phyloP scores from a whole-genome alignment of 2,888 invertebrate genomes.

The Hoplodrina ambigua region DNA sequence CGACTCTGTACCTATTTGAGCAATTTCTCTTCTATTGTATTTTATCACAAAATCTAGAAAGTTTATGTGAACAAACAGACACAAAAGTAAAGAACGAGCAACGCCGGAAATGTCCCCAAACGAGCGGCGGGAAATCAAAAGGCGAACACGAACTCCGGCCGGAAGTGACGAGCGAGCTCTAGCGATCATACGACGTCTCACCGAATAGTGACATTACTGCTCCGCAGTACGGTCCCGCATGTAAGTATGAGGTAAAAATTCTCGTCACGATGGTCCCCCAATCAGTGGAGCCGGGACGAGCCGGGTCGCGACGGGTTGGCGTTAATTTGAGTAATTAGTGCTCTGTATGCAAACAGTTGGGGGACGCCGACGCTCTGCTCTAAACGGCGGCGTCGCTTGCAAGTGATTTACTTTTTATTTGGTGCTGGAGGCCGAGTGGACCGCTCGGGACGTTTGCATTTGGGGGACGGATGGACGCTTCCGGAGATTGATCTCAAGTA shows the following conservation, averaged over 20 bases:
- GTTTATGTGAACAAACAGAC: slow-evolving; percentile 14
- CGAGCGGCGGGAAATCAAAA: slow-evolving; percentile 33
- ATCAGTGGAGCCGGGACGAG: slow-evolving; percentile 17
- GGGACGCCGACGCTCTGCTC: slow-evolving; percentile 24
- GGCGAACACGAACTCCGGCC: slow-evolving; percentile 25
- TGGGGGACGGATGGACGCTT: neutral
- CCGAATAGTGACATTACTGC: slow-evolving; percentile 19
- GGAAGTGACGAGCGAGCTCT: slow-evolving; percentile 46
- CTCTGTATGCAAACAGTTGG: slow-evolving; percentile 51
- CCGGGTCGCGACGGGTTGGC: slow-evolving; percentile 10
- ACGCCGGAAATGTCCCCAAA: slow-evolving; percentile 50
- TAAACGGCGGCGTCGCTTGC: slow-evolving; percentile 17
- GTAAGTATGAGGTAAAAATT: slow-evolving; percentile 25
- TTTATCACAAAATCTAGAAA: neutral
- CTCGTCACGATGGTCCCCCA: slow-evolving; percentile 24
- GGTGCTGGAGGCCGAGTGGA: slow-evolving; percentile 10
- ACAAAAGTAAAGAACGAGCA: slow-evolving; percentile 27
- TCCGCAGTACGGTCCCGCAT: neutral
- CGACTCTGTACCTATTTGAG: neutral
- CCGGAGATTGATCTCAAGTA: neutral
- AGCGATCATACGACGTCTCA: slow-evolving; percentile 25
- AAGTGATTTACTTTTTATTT: slow-evolving; percentile 29
- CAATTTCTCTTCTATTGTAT: slow-evolving; percentile 5
- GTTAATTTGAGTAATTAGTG: slow-evolving; percentile 54
- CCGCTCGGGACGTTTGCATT: slow-evolving; percentile 13